These are phyloP conservation scores for Perca fluviatilis DNA, from an alignment of 2,113 vertebrate species.

Conservation along the genomic window DNA sequence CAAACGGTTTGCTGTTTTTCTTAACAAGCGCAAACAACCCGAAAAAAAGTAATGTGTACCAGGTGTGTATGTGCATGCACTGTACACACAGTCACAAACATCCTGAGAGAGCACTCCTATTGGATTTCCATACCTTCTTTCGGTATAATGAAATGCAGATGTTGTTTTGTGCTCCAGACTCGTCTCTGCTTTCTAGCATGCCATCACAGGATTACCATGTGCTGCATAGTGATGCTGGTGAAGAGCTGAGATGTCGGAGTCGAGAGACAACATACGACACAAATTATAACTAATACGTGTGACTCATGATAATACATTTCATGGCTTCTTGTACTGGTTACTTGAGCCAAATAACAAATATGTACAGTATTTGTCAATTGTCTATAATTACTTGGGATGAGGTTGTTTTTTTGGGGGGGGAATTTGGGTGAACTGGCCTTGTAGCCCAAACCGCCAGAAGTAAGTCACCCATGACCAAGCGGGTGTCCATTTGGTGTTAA, in stretches of 20 bases:
- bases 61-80: constrained; percentile 37
- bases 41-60: constrained; percentile 31
- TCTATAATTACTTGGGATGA: background rate
- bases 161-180: constrained; percentile 43
- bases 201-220: constrained; percentile 37
- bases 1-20: constrained; percentile 35
- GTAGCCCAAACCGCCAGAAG: background rate
- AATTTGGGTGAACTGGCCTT: constrained; percentile 4
- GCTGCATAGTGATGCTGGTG: background rate
- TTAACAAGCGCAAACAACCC: constrained; percentile 33
- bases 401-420: background rate
- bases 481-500: constrained; percentile 34
- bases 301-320: background rate
- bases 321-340: background rate
- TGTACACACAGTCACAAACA: background rate
- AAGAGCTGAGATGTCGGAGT: background rate
- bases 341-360: background rate
- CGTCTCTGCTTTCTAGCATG: constrained; percentile 13
- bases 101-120: too few relatives aligned
- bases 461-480: constrained; percentile 17
- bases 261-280: constrained; percentile 7
- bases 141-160: constrained; percentile 55
- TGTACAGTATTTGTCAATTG: background rate
- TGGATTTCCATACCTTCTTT: constrained; percentile 55
- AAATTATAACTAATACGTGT: background rate